Evolutionary conservation across 1,140 invertebrate species (phyloP).

Genomic region (Notospermus geniculatus): DNA sequence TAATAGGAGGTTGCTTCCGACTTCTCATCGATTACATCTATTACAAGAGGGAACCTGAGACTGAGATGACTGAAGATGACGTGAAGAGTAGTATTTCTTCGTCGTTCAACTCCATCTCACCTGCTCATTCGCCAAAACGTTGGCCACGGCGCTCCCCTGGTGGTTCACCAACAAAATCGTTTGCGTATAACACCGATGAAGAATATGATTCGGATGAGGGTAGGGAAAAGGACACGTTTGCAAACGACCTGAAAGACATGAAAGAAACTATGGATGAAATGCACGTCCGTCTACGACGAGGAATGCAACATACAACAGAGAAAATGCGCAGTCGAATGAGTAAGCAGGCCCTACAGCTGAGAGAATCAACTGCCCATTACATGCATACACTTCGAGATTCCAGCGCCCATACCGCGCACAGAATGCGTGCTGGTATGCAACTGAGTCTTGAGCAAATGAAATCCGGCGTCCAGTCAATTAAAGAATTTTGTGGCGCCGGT

Average conservation of each 20-base stretch:
- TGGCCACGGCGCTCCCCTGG: neutral
- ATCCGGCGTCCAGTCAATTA: constrained; percentile 44
- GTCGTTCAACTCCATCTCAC: neutral
- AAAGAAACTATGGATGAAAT: constrained; percentile 45
- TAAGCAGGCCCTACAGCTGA: constrained; percentile 33
- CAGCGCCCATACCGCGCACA: constrained; percentile 35
- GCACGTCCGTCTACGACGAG: constrained; percentile 29
- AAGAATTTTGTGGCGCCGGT: constrained; percentile 51
- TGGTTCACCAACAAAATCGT: neutral
- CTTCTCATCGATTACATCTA: constrained; percentile 11
- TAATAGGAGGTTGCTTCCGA: constrained; percentile 33
- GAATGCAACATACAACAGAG: constrained; percentile 40
- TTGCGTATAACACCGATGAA: constrained; percentile 7
- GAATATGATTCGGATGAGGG: constrained; percentile 16
- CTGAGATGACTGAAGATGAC: neutral
- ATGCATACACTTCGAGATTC: constrained; percentile 43
- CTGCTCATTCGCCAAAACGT: neutral
- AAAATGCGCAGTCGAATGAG: constrained; percentile 35
- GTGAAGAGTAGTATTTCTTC: neutral
- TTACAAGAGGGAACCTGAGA: too few relatives aligned
- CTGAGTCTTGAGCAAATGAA: constrained; percentile 47
- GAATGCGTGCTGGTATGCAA: constrained; percentile 39
- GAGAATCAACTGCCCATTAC: constrained; percentile 40
- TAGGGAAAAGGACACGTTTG: constrained; percentile 12
- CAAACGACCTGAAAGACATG: constrained; percentile 21